Percentiles rank a stretch among this genome's conserved stretches.
Conservation (phyloP, 2,113 vertebrate species). For the Morone saxatilis region DNA sequence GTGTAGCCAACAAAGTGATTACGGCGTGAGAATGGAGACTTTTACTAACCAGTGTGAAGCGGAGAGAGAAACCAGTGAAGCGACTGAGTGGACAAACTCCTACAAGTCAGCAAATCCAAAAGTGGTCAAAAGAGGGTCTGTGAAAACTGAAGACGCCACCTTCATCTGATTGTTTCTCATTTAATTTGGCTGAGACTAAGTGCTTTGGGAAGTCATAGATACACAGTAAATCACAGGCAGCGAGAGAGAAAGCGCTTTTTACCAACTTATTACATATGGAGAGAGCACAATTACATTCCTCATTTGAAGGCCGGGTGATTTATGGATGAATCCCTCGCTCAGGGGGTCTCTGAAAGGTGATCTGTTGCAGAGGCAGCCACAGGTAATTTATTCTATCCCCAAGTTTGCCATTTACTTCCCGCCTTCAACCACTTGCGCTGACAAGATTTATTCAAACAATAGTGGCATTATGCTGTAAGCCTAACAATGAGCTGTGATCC, state of each 20-base stretch:
- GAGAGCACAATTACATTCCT: conserved; percentile 71
- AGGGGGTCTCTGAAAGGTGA: conserved; percentile 74
- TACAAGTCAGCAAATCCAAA: conserved; percentile 57
- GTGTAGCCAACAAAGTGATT: conserved; percentile 54
- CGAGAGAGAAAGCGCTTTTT: conserved; percentile 56
- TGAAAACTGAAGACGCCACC: conserved; percentile 11
- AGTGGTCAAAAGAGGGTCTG: conserved; percentile 51
- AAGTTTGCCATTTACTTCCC: conserved; percentile 71
- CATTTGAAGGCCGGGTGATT: conserved; percentile 70
- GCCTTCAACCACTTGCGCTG: conserved; percentile 56
- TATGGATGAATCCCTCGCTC: conserved; percentile 70
- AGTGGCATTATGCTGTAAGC: conserved; percentile 36
- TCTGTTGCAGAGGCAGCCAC: conserved; percentile 54
- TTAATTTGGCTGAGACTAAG: conserved; percentile 68
- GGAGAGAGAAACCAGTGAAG: conserved; percentile 15
- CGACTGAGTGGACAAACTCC: conserved; percentile 48
- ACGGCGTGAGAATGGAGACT: conserved; percentile 30
- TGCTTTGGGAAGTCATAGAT: conserved; percentile 62
- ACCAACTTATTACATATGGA: conserved; percentile 66
- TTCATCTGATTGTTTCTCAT: conserved; percentile 56
- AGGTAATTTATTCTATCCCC: conserved; percentile 79
- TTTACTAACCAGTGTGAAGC: conserved; percentile 41
- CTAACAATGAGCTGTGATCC: conserved; percentile 44
- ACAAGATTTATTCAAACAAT: conserved; percentile 71
- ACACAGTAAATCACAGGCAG: conserved; percentile 66